Percentiles rank a stretch among this genome's conserved stretches.
These are phyloP conservation scores for Drosophila mimetica DNA, from an alignment of 2,888 invertebrate species.

Conservation along the genomic window DNA sequence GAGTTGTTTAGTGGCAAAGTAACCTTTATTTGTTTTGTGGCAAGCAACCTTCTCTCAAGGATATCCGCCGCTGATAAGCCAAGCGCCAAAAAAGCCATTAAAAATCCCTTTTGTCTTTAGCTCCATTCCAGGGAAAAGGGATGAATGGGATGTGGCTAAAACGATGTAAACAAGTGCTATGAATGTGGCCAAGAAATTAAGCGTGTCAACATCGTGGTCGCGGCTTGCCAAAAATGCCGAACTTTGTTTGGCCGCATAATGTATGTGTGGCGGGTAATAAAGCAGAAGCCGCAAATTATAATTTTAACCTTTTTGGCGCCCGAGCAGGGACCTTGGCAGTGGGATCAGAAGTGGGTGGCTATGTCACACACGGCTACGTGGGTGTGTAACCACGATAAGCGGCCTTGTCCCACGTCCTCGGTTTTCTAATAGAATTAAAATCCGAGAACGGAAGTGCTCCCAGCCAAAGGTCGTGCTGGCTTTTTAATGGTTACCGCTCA, in stretches of 20 bases:
- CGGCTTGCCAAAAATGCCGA: conserved; percentile 74
- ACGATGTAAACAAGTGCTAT: conserved; percentile 75
- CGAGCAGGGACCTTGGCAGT: conserved; percentile 4
- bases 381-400: conserved; percentile 68
- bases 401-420: conserved; percentile 48
- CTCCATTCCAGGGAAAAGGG: neutral
- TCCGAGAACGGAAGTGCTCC: conserved; percentile 66
- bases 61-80: conserved; percentile 75
- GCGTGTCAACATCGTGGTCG: conserved; percentile 71
- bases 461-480: conserved; percentile 64
- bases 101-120: conserved; percentile 69
- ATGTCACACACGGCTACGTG: conserved; percentile 5
- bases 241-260: conserved; percentile 56
- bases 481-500: conserved; percentile 64
- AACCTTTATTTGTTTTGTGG: conserved; percentile 78
- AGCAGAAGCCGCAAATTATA: conserved; percentile 76
- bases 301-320: conserved; percentile 71
- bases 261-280: conserved; percentile 62
- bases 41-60: conserved; percentile 54
- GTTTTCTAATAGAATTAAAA: conserved; percentile 75
- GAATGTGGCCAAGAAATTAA: conserved; percentile 77
- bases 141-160: conserved; percentile 32
- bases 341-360: conserved; percentile 11
- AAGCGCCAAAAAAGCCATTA: conserved; percentile 66
- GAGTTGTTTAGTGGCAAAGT: conserved; percentile 52